phyloP scores from a whole-genome alignment of 2,888 invertebrate genomes.

The Agonopterix alstromeriana region DNA sequence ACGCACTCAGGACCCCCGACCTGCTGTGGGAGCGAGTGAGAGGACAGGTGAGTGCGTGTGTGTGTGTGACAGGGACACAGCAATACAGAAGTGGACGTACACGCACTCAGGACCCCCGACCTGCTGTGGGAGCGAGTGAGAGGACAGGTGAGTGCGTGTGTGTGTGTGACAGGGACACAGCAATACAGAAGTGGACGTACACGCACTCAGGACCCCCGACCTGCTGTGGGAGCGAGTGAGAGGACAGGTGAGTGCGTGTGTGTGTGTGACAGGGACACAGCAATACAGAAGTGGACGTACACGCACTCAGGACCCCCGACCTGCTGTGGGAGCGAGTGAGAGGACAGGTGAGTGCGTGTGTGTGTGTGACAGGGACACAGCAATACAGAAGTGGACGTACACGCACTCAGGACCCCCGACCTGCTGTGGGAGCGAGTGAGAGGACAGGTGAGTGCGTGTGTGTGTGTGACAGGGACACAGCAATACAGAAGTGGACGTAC shows the following conservation, averaged over 20 bases:
- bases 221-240: neutral
- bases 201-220: conserved; percentile 84
- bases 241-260: neutral
- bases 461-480: neutral
- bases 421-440: neutral
- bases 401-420: conserved; percentile 85
- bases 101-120: conserved; percentile 87
- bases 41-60: conserved; percentile 79
- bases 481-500: too few species aligned
- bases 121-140: conserved; percentile 98
- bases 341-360: neutral
- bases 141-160: conserved; percentile 79
- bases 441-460: neutral
- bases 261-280: neutral
- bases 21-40: conserved; percentile 98
- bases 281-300: too few species aligned
- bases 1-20: conserved; percentile 87
- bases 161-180: conserved; percentile 76
- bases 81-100: conserved; percentile 94
- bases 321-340: neutral
- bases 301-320: conserved; percentile 85
- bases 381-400: too few species aligned
- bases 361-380: neutral
- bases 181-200: conserved; percentile 94
- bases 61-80: conserved; percentile 76